Evolutionary conservation across 2,113 vertebrate genomes (phyloP).

Genomic region (Piprites chloris): DNA sequence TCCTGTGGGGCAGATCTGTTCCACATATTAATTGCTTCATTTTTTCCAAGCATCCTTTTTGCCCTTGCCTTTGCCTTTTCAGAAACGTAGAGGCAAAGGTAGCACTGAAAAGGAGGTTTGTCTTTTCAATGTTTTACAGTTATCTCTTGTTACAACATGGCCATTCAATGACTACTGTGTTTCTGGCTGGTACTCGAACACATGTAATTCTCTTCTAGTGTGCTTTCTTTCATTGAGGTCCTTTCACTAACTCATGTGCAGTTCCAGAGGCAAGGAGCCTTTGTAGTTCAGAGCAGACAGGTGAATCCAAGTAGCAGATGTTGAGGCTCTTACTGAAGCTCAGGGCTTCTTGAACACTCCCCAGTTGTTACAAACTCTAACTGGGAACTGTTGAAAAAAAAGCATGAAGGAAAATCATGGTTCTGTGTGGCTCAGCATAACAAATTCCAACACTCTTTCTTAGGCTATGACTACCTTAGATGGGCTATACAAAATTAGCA

Average conservation of each 20-base stretch:
- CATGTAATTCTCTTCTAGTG: not conserved
- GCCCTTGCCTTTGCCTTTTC: not conserved
- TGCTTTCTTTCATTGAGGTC: not conserved
- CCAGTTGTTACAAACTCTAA: not conserved
- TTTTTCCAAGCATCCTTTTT: not conserved
- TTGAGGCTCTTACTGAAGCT: not conserved
- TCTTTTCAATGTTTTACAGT: not conserved
- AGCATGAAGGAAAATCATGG: not conserved
- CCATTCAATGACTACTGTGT: not conserved
- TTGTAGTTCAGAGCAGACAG: not conserved
- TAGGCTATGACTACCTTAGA: not conserved
- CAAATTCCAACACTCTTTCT: not conserved
- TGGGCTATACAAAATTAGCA: not conserved
- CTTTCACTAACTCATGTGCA: not conserved
- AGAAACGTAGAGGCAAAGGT: not conserved
- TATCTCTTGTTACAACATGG: not conserved
- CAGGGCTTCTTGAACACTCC: not conserved
- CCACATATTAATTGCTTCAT: not conserved
- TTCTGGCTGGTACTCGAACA: not conserved
- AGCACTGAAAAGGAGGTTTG: not conserved
- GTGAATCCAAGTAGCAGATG: not conserved
- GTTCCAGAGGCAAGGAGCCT: not conserved
- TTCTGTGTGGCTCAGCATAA: not conserved
- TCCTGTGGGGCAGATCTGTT: not conserved
- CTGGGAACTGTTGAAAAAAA: not conserved